phyloP scores from a whole-genome alignment of 2,888 invertebrate genomes.

The Leptogaster cylindrica region DNA sequence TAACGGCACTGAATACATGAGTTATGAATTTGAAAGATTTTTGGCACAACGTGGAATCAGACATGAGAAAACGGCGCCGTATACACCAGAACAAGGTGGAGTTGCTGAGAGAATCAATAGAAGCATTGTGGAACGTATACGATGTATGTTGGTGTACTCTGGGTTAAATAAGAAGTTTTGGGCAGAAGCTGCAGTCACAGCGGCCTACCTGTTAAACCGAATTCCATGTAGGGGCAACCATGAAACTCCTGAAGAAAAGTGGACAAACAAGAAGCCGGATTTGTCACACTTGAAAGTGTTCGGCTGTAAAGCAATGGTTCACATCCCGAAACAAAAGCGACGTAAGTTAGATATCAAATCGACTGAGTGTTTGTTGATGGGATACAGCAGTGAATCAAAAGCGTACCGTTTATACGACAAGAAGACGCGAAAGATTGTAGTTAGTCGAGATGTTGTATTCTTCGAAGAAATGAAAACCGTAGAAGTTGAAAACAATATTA shows the following conservation, averaged over 20 bases:
- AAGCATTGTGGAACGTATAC: too few relatives aligned
- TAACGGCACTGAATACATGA: not conserved
- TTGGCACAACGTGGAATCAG: not conserved
- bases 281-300: conserved; percentile 45
- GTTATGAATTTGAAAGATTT: not conserved
- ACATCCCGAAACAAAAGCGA: not conserved
- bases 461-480: not conserved
- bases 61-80: too few relatives aligned
- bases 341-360: not conserved
- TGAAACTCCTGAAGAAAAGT: conserved; percentile 55
- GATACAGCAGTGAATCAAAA: not conserved
- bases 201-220: conserved; percentile 46
- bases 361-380: not conserved
- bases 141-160: conserved; percentile 48
- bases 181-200: conserved; percentile 49
- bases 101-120: too few relatives aligned
- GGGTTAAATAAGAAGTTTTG: conserved; percentile 42
- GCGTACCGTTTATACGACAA: not conserved
- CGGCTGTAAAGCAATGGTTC: not conserved
- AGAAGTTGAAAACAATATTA: not conserved
- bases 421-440: not conserved
- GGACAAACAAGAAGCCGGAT: conserved; percentile 54
- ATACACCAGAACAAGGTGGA: too few relatives aligned
- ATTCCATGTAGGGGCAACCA: not conserved
- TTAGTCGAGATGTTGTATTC: not conserved